phyloP scores from a whole-genome alignment of 2,113 vertebrate species.

The Seriola dumerili region DNA sequence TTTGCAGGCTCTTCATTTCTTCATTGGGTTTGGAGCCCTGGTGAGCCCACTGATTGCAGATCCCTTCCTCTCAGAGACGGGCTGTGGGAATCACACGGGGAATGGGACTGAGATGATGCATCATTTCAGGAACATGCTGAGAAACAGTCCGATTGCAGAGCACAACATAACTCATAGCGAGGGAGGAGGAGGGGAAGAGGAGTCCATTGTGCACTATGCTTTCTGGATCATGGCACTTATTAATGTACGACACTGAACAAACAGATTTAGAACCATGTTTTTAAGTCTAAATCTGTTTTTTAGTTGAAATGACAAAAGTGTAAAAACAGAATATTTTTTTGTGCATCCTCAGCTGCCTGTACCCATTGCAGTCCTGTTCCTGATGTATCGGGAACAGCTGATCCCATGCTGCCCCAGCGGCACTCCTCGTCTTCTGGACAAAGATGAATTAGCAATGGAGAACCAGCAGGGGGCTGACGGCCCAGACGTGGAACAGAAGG shows the following conservation, averaged over 20 bases:
- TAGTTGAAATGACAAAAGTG: not conserved
- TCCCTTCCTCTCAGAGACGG: conserved; percentile 94
- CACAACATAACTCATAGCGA: conserved; percentile 84
- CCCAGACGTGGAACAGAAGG: conserved; percentile 44
- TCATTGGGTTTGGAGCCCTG: conserved; percentile 94
- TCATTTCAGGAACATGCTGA: conserved; percentile 88
- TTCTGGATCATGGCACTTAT: conserved; percentile 99
- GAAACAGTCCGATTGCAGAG: conserved; percentile 79
- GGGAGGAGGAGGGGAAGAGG: conserved; percentile 63
- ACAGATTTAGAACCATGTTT: not conserved
- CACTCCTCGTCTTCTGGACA: conserved; percentile 86
- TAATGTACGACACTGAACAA: conserved; percentile 87
- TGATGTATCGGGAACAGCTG: conserved; percentile 93
- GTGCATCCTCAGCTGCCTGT: conserved; percentile 88
- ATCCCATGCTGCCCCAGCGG: conserved; percentile 84
- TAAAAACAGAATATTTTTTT: not conserved
- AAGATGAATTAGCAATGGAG: conserved; percentile 93
- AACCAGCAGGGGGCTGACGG: conserved; percentile 76
- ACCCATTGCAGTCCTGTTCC: conserved; percentile 90
- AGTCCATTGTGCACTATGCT: conserved; percentile 90
- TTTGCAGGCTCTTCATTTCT: conserved; percentile 95
- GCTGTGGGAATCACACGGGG: conserved; percentile 88
- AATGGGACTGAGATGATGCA: conserved; percentile 85
- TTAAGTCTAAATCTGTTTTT: not conserved
- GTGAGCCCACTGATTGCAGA: conserved; percentile 96